phyloP scores from a whole-genome alignment of 2,797 vertebrate species.

The Ctenosaura bakeri region DNA sequence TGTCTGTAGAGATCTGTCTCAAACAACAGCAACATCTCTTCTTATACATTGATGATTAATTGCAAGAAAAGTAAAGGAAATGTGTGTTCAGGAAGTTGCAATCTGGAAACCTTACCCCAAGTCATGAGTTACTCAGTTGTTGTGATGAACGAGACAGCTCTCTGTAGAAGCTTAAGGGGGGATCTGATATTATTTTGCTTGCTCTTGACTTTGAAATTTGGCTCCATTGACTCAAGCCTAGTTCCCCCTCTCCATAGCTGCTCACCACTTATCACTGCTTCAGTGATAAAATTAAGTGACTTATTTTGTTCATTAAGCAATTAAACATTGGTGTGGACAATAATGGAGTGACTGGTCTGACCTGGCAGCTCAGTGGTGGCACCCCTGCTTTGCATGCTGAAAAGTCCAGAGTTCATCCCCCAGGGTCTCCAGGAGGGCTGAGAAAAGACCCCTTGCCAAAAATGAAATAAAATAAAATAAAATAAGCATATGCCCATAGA shows the following conservation, averaged over 20 bases:
- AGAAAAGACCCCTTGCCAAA: too few species aligned
- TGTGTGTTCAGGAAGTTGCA: not conserved
- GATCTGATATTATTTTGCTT: not conserved
- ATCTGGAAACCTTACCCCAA: not conserved
- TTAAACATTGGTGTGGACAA: too few species aligned
- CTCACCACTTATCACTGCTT: too few species aligned
- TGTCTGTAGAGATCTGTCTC: conserved; percentile 3
- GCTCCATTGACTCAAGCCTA: not conserved
- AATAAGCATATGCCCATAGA: not conserved
- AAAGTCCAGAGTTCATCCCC: not conserved
- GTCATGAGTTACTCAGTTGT: not conserved
- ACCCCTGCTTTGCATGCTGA: not conserved
- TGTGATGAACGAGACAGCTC: not conserved
- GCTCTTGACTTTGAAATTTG: not conserved
- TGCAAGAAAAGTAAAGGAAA: not conserved
- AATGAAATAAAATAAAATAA: too few species aligned
- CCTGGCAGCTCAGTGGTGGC: not conserved
- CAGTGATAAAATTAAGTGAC: too few species aligned
- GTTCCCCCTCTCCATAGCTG: too few species aligned
- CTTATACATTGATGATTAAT: not conserved
- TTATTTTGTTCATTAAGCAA: too few species aligned
- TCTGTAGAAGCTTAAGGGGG: not conserved
- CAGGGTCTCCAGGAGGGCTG: not conserved
- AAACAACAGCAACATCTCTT: conserved; percentile 8
- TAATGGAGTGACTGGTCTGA: not conserved